Evolutionary conservation across 2,888 invertebrate species (phyloP).

Genomic region (Cyaniris semiargus): DNA sequence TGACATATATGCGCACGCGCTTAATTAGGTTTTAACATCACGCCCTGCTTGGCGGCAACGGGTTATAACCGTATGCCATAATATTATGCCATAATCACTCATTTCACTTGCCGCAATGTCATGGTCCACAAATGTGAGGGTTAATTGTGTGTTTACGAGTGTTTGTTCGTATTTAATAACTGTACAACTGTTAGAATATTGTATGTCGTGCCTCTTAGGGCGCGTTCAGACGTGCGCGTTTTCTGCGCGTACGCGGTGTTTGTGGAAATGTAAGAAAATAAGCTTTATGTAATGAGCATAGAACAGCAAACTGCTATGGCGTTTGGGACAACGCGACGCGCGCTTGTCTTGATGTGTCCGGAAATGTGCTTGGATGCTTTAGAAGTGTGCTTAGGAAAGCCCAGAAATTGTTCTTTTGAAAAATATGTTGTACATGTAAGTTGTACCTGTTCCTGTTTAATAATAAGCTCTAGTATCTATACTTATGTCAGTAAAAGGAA

Average conservation of each 20-base stretch:
- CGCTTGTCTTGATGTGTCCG: too few species aligned
- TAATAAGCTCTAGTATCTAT: too few species aligned
- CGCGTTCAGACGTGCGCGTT: too few species aligned
- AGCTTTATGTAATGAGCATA: too few species aligned
- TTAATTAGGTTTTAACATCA: constrained; percentile 52
- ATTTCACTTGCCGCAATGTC: constrained; percentile 40
- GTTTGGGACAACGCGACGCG: too few species aligned
- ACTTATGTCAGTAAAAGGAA: too few species aligned
- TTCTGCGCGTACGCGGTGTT: too few species aligned
- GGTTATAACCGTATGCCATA: constrained; percentile 44
- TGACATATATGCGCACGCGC: constrained; percentile 66
- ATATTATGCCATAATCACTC: constrained; percentile 41
- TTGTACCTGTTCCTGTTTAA: too few species aligned
- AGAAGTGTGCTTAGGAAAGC: neutral
- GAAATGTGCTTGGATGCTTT: neutral
- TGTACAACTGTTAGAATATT: neutral
- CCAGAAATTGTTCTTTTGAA: neutral
- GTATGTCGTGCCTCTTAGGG: neutral
- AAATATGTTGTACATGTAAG: too few species aligned
- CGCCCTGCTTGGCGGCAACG: constrained; percentile 50
- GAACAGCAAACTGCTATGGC: too few species aligned
- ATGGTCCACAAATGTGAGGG: constrained; percentile 13
- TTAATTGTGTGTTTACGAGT: constrained; percentile 13
- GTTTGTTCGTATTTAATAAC: constrained; percentile 12
- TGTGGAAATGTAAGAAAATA: too few species aligned